Evolutionary conservation across 2,113 vertebrate species (phyloP), one percentile per base, ranked within the genome.

Genomic region (Riparia riparia): DNA sequence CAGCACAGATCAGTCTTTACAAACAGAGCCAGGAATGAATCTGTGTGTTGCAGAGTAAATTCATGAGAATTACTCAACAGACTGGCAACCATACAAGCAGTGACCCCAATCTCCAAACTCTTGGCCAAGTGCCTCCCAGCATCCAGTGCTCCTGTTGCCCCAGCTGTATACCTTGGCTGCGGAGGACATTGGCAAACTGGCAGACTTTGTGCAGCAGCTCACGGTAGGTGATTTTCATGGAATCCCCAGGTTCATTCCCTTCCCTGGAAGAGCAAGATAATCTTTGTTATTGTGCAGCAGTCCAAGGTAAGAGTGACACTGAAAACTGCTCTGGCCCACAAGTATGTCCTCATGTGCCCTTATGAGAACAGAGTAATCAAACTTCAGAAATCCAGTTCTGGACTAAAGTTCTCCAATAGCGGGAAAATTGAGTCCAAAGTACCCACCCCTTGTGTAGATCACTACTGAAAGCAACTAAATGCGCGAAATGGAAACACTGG

Each of bases 221-320:
- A 26, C 92, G 97, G 97, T 99, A 99, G 26, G 99, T 99, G 97
- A 99, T 98, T 14, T 98, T 98, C 73, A 94, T 69, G 44, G 98
- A 98, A 47, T 99, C 99, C 2, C 98, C 99, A 1, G 99, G 99
- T 63, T 99, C 99, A 16, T 99, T 99, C 26, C 99, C 99, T 91
- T 99, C 99, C 99, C 99, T 99, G 90, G 68, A 89, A 98, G 64
- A 93, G n/a, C 76, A 77, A 91, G 12, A 28, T 49, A 82, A 29
- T 19, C 18, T 63, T 47, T 66, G 69, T 86, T 60, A 94, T 19
- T 14, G 39, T 19, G 60, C 49, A 54, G 32, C 41, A 42, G 42
- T 10, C 34, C 66, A 83, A 87, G 31, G n/a, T n/a, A 69, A 93
- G 18, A 28, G 61, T 17, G 69, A 78, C 10, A 13, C 34, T 56